phyloP scores from a whole-genome alignment of 2,888 invertebrate genomes.

The Germaria angustata region DNA sequence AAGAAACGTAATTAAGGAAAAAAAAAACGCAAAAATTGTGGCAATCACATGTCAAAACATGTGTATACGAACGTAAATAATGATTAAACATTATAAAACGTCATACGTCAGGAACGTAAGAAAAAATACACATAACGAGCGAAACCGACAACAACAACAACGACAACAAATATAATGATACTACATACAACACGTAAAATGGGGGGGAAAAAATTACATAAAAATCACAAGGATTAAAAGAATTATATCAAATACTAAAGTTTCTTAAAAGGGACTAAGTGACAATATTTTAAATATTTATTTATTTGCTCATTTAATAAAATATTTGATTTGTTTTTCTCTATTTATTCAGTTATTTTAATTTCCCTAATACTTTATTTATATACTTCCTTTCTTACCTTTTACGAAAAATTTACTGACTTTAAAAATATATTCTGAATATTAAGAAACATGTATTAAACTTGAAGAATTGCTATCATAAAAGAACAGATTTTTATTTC shows the following conservation, averaged over 20 bases:
- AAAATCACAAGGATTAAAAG: slow-evolving; percentile 8
- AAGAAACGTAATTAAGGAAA: background rate
- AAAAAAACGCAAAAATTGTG: background rate
- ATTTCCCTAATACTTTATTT: no score
- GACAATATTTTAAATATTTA: background rate
- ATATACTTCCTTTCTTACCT: no score
- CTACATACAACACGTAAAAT: background rate
- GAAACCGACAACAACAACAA: slow-evolving; percentile 1
- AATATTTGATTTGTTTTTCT: background rate
- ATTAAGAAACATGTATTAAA: no score
- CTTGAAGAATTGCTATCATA: no score
- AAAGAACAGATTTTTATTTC: no score
- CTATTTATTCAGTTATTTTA: no score
- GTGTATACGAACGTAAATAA: slow-evolving; percentile 46
- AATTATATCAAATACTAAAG: background rate
- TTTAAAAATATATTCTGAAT: no score
- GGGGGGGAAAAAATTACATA: background rate
- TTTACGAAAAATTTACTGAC: no score
- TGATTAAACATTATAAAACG: slow-evolving; percentile 52
- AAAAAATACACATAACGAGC: background rate
- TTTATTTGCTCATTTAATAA: background rate
- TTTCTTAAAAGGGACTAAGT: background rate
- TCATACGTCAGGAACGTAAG: slow-evolving; percentile 24
- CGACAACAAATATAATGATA: background rate
- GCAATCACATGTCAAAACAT: slow-evolving; percentile 53